A percentile compares a stretch with the other conserved stretches of the same genome.
These are phyloP conservation scores for Acrossocheilus fasciatus DNA, from an alignment of 2,797 vertebrate species.

Conservation along the genomic window DNA sequence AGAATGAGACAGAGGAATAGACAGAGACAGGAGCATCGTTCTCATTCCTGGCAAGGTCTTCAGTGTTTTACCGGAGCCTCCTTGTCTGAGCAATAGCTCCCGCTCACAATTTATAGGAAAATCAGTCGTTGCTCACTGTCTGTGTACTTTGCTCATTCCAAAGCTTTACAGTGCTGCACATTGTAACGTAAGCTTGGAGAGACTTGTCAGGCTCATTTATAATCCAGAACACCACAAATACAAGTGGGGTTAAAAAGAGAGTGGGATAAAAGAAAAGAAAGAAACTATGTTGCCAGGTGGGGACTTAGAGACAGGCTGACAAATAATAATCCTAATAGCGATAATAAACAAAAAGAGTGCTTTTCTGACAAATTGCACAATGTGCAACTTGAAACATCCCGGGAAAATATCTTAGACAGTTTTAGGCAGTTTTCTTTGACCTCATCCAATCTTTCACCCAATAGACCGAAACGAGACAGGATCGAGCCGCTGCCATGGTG, in stretches of 20 bases:
- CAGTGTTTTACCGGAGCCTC: slow-evolving; percentile 59
- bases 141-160: slow-evolving; percentile 68
- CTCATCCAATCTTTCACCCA: slow-evolving; percentile 23
- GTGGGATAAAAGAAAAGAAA: slow-evolving; percentile 32
- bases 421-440: slow-evolving; percentile 18
- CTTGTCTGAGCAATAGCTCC: slow-evolving; percentile 61
- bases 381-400: neutral
- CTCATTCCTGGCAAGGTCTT: slow-evolving; percentile 61
- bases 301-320: slow-evolving; percentile 15
- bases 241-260: slow-evolving; percentile 49
- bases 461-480: slow-evolving; percentile 51
- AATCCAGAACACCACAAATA: slow-evolving; percentile 55
- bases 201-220: slow-evolving; percentile 61
- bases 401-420: slow-evolving; percentile 6
- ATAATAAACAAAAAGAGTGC: neutral
- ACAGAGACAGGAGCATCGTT: slow-evolving; percentile 44
- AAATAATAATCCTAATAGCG: slow-evolving; percentile 8
- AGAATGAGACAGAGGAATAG: slow-evolving; percentile 26
- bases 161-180: slow-evolving; percentile 64
- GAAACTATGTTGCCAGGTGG: slow-evolving; percentile 28
- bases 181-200: slow-evolving; percentile 64
- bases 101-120: slow-evolving; percentile 68
- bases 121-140: slow-evolving; percentile 63
- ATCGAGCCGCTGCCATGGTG: slow-evolving; percentile 67
- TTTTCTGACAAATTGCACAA: neutral